Percentiles rank a stretch among this genome's conserved stretches.
These are phyloP conservation scores for Pammene fasciana DNA, from an alignment of 2,888 invertebrate species.

Conservation along the genomic window DNA sequence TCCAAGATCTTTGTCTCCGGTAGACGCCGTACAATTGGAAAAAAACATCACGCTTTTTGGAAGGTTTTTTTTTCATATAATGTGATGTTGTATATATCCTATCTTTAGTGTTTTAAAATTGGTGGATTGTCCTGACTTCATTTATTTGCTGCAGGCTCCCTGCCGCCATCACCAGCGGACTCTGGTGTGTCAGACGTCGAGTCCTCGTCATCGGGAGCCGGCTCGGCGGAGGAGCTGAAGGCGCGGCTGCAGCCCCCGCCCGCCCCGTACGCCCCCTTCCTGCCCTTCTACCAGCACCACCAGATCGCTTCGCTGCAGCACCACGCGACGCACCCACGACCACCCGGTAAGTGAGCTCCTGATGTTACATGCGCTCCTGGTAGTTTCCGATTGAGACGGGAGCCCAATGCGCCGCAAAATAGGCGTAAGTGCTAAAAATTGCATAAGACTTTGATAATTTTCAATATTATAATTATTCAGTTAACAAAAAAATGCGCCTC, in stretches of 20 bases:
- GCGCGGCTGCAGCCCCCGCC: slow-evolving; percentile 91
- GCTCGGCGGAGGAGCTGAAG: slow-evolving; percentile 92
- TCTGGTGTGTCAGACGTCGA: slow-evolving; percentile 98
- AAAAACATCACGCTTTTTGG: too few relatives aligned
- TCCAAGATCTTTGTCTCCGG: neutral
- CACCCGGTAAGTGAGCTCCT: slow-evolving; percentile 64
- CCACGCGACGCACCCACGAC: slow-evolving; percentile 78
- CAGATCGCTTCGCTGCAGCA: slow-evolving; percentile 80
- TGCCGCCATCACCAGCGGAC: slow-evolving; percentile 98
- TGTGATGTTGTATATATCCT: too few relatives aligned
- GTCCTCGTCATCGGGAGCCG: slow-evolving; percentile 93
- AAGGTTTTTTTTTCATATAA: too few relatives aligned
- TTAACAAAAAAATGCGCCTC: too few relatives aligned
- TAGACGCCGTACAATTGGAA: neutral
- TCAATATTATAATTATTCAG: too few relatives aligned
- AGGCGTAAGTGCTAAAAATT: too few relatives aligned
- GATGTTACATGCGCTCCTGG: slow-evolving; percentile 1
- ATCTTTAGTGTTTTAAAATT: neutral
- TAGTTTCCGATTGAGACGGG: neutral
- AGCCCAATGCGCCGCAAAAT: neutral
- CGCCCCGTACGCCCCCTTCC: slow-evolving; percentile 81
- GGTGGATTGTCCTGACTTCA: neutral
- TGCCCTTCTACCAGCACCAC: slow-evolving; percentile 87
- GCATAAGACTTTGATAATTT: too few relatives aligned
- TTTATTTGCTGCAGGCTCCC: slow-evolving; percentile 87